Evolutionary conservation across 2,888 invertebrate species (phyloP), one percentile per base, ranked within the genome.

Genomic region (Philereme transversata): DNA sequence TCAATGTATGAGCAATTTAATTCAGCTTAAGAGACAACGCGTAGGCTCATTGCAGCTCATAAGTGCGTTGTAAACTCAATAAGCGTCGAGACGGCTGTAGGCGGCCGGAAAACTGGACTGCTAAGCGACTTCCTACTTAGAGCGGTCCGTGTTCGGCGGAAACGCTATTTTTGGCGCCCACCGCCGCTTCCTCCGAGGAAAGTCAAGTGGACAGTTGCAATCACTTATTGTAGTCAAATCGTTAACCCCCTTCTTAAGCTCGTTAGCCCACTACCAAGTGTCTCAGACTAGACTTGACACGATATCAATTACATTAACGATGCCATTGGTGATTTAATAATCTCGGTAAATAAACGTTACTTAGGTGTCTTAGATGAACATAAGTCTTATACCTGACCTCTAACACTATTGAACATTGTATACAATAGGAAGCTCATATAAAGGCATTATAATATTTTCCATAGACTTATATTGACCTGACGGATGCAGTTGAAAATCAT

Each of bases 91-190:
- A 84, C 87, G 82, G 74, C 79, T 81, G 91, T 90, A 85, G 90
- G 91, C 90, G 91, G 89, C 83, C 90, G 91, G 90, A 90, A 91
- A 87, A 81, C 82, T 76, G 78, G 81, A 81, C 82, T 78, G 83
- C 74, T 79, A 79, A 84, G 85, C 80, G 84, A 86, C 90, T 91
- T 92, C 91, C 91, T 91, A 90, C 91, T 91, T 92, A 91, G 83
- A 84, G 83, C 75, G 82, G 79, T 78, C 78, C 75, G 74, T 78
- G 79, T 81, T 83, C 81, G 81, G 74, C 91, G 92, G 92, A 92
- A 88, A 86, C 83, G 84, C 92, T 92, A 91, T 92, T 92, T 92
- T 90, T 87, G 91, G 92, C 87, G 89, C 88, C 87, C 88, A 86
- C 87, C 79, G 86, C 65, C 78, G 86, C 84, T 90, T 92, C 91